A percentile compares a stretch with the other conserved stretches of the same genome.
Conservation (phyloP, 2,797 vertebrate species). For the Hozukius guyotensis region DNA sequence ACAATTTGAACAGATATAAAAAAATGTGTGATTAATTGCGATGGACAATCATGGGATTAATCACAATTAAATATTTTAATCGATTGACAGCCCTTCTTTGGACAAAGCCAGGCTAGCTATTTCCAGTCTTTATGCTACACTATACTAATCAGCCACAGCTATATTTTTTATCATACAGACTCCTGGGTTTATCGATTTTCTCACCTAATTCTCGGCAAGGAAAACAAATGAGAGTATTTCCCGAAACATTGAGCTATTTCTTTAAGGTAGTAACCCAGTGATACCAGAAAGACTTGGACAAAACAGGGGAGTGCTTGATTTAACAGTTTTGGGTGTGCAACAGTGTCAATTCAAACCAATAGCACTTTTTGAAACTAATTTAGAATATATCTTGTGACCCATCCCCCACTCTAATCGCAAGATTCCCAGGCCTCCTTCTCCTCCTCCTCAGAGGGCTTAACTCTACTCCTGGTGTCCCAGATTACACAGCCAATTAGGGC, state of each 20-base stretch:
- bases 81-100: no score
- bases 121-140: no score
- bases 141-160: no score
- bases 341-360: not conserved
- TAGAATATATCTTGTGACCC: constrained; percentile 2
- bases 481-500: constrained; percentile 79
- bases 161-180: no score
- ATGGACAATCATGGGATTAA: no score
- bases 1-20: no score
- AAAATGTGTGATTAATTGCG: no score
- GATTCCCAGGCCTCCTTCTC: constrained; percentile 33
- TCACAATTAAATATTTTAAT: no score
- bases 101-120: no score
- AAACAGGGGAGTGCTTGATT: not conserved
- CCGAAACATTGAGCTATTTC: not conserved
- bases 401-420: constrained; percentile 30
- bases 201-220: no score
- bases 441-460: constrained; percentile 63
- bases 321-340: not conserved
- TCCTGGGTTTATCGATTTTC: no score
- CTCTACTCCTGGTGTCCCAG: constrained; percentile 64
- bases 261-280: not conserved
- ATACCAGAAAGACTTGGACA: not conserved
- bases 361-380: not conserved
- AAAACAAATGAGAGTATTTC: not conserved